phyloP scores from a whole-genome alignment of 2,113 vertebrate genomes.

The Phaethon lepturus region DNA sequence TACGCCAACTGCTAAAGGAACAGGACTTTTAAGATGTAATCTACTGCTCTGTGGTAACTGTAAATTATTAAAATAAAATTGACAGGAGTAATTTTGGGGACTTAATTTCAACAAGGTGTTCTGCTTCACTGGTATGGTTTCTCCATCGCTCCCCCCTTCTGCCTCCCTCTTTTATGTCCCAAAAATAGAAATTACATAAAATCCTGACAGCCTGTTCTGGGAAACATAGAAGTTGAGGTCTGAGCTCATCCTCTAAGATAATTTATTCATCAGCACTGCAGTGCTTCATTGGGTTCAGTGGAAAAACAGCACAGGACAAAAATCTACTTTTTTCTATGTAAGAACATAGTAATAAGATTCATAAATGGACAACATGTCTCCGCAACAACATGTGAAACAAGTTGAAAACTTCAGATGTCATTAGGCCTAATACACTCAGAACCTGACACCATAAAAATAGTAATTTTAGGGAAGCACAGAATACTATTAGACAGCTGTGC shows the following conservation, averaged over 20 bases:
- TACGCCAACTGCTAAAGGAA: background rate
- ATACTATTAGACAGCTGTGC: background rate
- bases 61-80: background rate
- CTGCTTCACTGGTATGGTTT: background rate
- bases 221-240: background rate
- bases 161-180: background rate
- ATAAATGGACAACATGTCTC: background rate
- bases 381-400: background rate
- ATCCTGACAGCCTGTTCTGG: background rate
- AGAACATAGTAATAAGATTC: background rate
- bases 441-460: background rate
- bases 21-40: background rate
- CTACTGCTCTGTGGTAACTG: background rate
- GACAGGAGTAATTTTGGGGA: background rate
- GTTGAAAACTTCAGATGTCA: background rate
- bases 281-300: background rate
- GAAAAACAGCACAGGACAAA: background rate
- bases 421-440: background rate
- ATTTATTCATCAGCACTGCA: background rate
- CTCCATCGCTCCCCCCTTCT: background rate
- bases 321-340: background rate
- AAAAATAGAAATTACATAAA: slow-evolving; percentile 12
- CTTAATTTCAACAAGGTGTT: background rate
- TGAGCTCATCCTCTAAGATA: slow-evolving; percentile 13
- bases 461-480: background rate